phyloP scores from a whole-genome alignment of 35 echinoderm and acorn worm genomes.

The Apostichopus californicus region DNA sequence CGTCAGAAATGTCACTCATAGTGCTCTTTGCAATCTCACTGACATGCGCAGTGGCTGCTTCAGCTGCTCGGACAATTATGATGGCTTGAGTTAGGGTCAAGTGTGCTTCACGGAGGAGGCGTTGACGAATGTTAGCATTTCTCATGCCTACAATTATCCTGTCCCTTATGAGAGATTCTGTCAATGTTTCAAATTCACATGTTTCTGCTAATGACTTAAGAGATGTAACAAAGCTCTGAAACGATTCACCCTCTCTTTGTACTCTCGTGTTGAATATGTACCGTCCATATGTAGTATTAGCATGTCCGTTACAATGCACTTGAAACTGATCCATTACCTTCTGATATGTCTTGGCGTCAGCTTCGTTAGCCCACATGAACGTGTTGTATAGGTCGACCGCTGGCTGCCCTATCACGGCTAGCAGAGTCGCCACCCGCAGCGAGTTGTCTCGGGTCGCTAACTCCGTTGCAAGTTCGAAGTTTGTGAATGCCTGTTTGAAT shows the following conservation, averaged over 20 bases:
- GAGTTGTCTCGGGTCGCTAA: neutral
- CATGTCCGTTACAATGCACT: neutral
- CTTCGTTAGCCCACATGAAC: neutral
- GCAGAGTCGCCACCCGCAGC: neutral
- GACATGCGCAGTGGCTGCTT: neutral
- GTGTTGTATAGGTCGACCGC: neutral
- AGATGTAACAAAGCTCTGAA: neutral
- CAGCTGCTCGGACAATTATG: neutral
- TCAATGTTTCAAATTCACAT: neutral
- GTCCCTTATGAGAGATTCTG: neutral
- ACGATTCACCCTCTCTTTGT: neutral
- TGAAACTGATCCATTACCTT: neutral
- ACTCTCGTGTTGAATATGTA: neutral
- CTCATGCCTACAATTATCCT: neutral
- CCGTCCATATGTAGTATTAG: neutral
- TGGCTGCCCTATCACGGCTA: neutral
- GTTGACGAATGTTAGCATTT: neutral
- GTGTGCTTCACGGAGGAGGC: no score
- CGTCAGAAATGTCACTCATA: neutral
- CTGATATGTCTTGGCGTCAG: neutral
- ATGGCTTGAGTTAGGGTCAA: neutral
- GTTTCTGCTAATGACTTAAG: neutral
- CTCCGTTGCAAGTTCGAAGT: neutral
- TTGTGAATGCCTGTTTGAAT: neutral
- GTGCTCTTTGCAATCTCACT: neutral